Conservation (phyloP, 2,888 invertebrate genomes). For the Portevinia maculata region DNA sequence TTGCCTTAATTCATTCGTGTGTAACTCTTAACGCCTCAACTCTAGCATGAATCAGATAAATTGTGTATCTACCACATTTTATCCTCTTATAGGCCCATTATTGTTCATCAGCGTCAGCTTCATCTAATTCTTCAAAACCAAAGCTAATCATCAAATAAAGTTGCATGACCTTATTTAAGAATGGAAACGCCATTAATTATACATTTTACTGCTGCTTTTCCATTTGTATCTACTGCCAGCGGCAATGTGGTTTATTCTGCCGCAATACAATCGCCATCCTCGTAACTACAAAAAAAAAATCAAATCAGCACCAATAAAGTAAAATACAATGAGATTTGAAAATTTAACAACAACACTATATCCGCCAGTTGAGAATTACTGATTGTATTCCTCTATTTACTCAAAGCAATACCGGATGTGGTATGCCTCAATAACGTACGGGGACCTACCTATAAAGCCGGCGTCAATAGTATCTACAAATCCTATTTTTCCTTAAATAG, state of each 20-base stretch:
- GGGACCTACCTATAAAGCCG: no score
- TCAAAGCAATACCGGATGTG: conserved; percentile 2
- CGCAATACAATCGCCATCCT: conserved; percentile 1
- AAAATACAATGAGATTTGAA: conserved; percentile 3
- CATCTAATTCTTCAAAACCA: not conserved
- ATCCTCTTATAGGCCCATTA: no score
- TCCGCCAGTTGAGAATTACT: conserved; percentile 11
- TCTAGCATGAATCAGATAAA: no score
- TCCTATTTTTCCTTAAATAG: no score
- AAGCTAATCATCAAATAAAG: not conserved
- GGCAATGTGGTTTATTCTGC: no score
- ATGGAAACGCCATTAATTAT: conserved; percentile 22
- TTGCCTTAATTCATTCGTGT: no score
- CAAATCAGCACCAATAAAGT: conserved; percentile 37
- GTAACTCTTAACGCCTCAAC: no score
- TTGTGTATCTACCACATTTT: no score
- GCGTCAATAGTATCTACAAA: no score
- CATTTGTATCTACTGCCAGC: not conserved
- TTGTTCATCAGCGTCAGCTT: no score
- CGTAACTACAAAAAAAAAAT: conserved; percentile 15
- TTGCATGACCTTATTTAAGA: not conserved
- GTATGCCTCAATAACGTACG: no score
- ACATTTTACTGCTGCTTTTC: not conserved
- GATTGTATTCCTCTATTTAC: conserved; percentile 5
- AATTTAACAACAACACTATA: conserved; percentile 21